Evolutionary conservation across 1,140 invertebrate genomes (phyloP).

Genomic region (Bilobella aurantiaca): DNA sequence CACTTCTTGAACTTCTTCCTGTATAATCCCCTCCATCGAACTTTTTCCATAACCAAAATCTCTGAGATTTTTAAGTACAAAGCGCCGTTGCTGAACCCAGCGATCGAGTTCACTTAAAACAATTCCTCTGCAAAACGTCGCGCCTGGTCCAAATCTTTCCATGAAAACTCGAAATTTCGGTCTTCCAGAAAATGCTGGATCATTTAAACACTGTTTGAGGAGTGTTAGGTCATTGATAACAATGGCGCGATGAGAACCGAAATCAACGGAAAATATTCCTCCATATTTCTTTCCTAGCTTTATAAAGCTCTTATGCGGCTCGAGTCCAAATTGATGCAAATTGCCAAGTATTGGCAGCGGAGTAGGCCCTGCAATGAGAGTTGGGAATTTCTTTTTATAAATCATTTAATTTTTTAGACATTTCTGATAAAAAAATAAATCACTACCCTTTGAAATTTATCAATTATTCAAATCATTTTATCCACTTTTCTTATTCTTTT

Average conservation of each 20-base stretch:
- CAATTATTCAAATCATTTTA: too few species aligned
- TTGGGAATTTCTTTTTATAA: neutral
- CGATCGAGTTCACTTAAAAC: constrained; percentile 60
- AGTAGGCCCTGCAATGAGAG: neutral
- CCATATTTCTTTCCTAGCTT: constrained; percentile 10
- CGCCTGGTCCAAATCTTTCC: neutral
- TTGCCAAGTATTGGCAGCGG: constrained; percentile 8
- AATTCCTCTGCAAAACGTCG: constrained; percentile 42
- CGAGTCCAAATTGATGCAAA: constrained; percentile 3
- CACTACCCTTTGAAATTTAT: too few species aligned
- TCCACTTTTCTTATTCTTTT: too few species aligned
- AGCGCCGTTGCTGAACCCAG: constrained; percentile 50
- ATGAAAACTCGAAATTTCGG: neutral
- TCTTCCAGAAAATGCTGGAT: neutral
- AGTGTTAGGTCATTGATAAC: neutral
- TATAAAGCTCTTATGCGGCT: neutral
- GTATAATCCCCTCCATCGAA: constrained; percentile 10
- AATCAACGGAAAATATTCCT: constrained; percentile 16
- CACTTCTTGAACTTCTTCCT: constrained; percentile 11
- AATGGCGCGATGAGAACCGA: neutral
- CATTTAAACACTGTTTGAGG: neutral
- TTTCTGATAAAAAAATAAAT: too few species aligned
- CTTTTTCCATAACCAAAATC: constrained; percentile 36
- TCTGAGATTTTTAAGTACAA: constrained; percentile 36
- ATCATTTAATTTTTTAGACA: too few species aligned